Conservation (phyloP, 2,888 invertebrate species). For the Acrobasis suavella region DNA sequence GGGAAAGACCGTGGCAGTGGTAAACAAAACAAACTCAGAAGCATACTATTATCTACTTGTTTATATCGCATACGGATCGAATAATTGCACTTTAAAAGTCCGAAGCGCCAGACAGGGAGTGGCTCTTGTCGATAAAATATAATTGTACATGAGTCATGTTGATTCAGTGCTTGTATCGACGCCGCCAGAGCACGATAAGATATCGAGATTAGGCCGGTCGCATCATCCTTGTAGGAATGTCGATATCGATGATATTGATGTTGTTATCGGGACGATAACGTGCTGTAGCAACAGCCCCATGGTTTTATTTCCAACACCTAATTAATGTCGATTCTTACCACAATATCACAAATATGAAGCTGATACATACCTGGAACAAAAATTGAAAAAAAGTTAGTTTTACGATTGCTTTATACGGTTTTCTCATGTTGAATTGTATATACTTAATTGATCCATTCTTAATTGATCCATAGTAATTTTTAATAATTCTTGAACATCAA, state of each 20-base stretch:
- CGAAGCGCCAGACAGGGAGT: constrained; percentile 55
- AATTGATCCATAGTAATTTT: too few species aligned
- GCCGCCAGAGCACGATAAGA: constrained; percentile 24
- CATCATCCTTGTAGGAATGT: constrained; percentile 51
- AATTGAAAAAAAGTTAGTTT: constrained; percentile 23
- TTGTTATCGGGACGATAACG: constrained; percentile 45
- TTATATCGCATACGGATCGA: constrained; percentile 5
- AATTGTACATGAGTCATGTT: constrained; percentile 49
- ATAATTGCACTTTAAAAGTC: constrained; percentile 26
- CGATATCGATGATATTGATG: constrained; percentile 24
- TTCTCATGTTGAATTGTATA: too few species aligned
- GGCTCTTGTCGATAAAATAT: constrained; percentile 56
- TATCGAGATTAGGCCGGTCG: constrained; percentile 40
- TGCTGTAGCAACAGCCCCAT: constrained; percentile 48
- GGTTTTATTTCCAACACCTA: constrained; percentile 30
- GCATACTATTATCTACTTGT: neutral
- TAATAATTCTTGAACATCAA: too few species aligned
- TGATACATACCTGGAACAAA: constrained; percentile 36
- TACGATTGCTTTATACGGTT: too few species aligned
- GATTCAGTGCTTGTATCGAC: constrained; percentile 34
- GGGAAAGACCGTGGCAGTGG: too few species aligned
- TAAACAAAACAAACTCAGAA: neutral
- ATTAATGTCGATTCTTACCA: constrained; percentile 14
- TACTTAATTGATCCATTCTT: too few species aligned
- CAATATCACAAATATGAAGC: constrained; percentile 4